phyloP scores from a whole-genome alignment of 2,888 invertebrate species.

The Lamellibrachia columna region DNA sequence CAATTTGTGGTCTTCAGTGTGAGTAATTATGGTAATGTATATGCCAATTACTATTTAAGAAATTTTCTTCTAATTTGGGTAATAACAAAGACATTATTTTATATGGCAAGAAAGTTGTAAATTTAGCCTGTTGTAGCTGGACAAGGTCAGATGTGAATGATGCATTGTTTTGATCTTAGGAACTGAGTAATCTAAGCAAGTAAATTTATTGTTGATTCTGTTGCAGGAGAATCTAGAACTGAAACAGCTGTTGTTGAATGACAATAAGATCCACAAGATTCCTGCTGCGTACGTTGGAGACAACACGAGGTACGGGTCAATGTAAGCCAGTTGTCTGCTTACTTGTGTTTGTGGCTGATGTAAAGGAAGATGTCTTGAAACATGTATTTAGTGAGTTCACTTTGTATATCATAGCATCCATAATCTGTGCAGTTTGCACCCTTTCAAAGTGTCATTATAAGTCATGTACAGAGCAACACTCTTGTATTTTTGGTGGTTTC shows the following conservation, averaged over 20 bases:
- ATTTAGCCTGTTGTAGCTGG: too few relatives aligned
- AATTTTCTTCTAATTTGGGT: too few relatives aligned
- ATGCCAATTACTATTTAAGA: too few relatives aligned
- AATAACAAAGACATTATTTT: too few relatives aligned
- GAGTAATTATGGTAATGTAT: too few relatives aligned
- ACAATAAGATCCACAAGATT: conserved; percentile 3
- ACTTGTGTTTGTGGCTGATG: background rate
- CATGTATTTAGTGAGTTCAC: background rate
- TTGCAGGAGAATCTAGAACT: background rate
- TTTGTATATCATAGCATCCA: background rate
- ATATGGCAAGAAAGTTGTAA: too few relatives aligned
- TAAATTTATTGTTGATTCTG: background rate
- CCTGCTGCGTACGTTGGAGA: background rate
- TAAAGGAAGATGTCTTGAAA: background rate
- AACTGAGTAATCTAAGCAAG: too few relatives aligned
- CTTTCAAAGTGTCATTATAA: background rate
- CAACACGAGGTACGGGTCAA: background rate
- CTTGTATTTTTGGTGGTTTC: too few relatives aligned
- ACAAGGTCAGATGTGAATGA: too few relatives aligned
- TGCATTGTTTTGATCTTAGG: too few relatives aligned
- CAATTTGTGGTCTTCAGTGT: too few relatives aligned
- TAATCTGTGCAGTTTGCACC: background rate
- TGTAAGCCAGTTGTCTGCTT: background rate
- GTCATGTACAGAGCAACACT: too few relatives aligned
- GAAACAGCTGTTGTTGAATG: background rate